A percentile compares a stretch with the other conserved stretches of the same genome.
Evolutionary conservation across 2,797 vertebrate species (phyloP).

Genomic region (Hydrophis major): DNA sequence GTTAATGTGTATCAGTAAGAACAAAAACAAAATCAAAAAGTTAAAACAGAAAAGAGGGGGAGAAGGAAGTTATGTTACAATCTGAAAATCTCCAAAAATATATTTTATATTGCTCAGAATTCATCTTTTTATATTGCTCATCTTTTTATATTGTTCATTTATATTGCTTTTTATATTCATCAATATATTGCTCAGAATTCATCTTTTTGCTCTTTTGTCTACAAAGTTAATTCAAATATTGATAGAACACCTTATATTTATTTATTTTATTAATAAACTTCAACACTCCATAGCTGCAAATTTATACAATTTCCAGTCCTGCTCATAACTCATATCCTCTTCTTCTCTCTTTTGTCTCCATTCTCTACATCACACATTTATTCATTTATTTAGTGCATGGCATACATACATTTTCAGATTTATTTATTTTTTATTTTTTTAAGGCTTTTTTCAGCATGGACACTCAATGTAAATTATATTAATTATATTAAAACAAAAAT

Average conservation of each 20-base stretch:
- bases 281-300: background rate
- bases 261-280: background rate
- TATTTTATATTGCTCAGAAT: background rate
- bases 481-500: background rate
- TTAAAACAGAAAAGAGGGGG: background rate
- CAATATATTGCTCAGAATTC: background rate
- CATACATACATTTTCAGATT: background rate
- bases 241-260: background rate
- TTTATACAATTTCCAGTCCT: background rate
- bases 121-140: background rate
- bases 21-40: background rate
- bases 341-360: background rate
- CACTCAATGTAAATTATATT: background rate
- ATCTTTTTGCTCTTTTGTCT: background rate
- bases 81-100: background rate
- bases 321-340: background rate
- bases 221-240: background rate
- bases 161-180: too few relatives aligned
- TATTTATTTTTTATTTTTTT: background rate
- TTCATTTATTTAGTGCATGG: background rate
- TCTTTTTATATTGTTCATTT: too few relatives aligned
- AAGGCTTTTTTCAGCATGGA: background rate
- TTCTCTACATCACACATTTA: background rate
- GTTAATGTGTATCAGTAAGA: too few relatives aligned
- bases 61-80: background rate